These are phyloP conservation scores for Theristicus caerulescens DNA, from an alignment of 2,113 vertebrate species.

Conservation along the genomic window DNA sequence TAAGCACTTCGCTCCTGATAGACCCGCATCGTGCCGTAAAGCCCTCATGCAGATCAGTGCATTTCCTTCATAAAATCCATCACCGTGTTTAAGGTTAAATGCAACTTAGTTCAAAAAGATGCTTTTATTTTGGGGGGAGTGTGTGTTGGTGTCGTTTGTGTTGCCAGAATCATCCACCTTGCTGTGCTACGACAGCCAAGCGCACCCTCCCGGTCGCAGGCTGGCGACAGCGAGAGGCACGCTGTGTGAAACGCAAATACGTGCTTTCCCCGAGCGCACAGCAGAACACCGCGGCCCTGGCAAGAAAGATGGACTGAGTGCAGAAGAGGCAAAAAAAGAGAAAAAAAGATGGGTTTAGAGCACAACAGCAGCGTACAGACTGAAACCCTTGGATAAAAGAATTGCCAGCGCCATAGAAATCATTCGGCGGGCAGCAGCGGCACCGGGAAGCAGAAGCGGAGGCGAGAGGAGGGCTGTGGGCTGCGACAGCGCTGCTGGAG, in stretches of 20 bases:
- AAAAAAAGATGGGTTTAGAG: not conserved
- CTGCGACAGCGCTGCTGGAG: not conserved
- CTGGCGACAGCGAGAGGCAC: not conserved
- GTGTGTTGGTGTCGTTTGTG: not conserved
- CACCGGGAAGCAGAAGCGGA: not conserved
- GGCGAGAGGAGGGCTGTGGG: not conserved
- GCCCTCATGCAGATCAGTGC: not conserved
- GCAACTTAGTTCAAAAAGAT: not conserved
- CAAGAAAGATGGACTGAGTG: not conserved
- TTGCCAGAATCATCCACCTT: not conserved
- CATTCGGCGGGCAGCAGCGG: not conserved
- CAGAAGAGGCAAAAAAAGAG: not conserved
- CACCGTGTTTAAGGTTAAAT: not conserved
- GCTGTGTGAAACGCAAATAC: not conserved
- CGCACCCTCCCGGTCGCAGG: accelerated
- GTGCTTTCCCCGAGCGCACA: not conserved
- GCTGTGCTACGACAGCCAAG: not conserved
- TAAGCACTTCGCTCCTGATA: not conserved
- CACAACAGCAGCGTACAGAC: not conserved
- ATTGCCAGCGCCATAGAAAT: not conserved
- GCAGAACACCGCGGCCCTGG: not conserved
- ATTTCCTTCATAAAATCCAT: not conserved
- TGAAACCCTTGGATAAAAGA: not conserved
- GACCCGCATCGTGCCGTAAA: not conserved
- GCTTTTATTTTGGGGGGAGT: not conserved